These are phyloP conservation scores for Numenius arquata DNA, from an alignment of 2,113 vertebrate genomes.

Conservation along the genomic window DNA sequence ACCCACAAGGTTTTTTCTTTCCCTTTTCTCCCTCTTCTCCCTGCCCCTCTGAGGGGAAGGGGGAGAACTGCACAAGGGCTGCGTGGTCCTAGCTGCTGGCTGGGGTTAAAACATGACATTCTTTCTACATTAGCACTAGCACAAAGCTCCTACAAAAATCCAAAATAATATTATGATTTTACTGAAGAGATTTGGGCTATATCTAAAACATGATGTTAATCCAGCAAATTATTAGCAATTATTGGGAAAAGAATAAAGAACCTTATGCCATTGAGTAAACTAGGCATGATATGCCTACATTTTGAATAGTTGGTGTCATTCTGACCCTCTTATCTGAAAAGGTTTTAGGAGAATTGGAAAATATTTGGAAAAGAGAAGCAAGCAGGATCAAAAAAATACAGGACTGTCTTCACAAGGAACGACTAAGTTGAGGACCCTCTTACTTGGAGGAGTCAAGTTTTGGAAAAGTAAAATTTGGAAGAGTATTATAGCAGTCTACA, in stretches of 20 bases:
- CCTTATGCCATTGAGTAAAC: neutral
- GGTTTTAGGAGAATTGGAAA: neutral
- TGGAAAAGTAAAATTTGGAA: neutral
- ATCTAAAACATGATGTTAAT: neutral
- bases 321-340: neutral
- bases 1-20: no score
- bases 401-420: neutral
- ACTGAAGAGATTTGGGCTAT: neutral
- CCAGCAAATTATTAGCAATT: neutral
- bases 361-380: neutral
- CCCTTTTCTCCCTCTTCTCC: no score
- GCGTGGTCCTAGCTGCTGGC: no score
- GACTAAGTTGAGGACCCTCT: neutral
- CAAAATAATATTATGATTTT: neutral
- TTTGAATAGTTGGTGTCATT: neutral
- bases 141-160: neutral
- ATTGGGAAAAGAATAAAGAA: neutral
- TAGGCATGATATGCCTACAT: neutral
- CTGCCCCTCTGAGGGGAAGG: no score
- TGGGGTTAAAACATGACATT: no score
- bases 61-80: no score
- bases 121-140: neutral
- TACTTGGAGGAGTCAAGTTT: neutral
- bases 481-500: neutral
- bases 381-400: neutral